Conservation (phyloP, 2,113 vertebrate species). For the Lanius collurio region DNA sequence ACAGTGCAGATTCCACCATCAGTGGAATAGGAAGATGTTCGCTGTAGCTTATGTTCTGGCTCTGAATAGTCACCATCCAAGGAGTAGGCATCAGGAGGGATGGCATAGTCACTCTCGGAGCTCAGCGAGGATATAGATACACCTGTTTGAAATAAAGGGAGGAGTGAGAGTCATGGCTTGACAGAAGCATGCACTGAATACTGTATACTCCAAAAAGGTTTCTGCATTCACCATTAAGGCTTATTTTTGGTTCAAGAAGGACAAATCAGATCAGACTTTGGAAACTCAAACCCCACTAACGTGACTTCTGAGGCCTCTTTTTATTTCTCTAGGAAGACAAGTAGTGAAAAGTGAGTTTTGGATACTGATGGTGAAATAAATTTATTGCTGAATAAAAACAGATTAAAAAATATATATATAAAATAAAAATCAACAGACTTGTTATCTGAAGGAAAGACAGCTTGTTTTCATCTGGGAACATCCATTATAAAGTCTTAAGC, state of each 20-base stretch:
- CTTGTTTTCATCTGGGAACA: background rate
- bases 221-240: background rate
- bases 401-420: background rate
- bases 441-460: background rate
- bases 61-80: conserved; percentile 89
- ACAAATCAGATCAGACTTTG: background rate
- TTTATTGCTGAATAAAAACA: background rate
- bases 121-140: conserved; percentile 91
- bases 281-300: background rate
- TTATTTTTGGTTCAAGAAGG: background rate
- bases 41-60: conserved; percentile 88
- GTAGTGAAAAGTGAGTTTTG: background rate
- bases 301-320: background rate
- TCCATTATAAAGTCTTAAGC: background rate
- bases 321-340: background rate
- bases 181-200: background rate
- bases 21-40: conserved; percentile 88
- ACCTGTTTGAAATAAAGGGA: conserved; percentile 63
- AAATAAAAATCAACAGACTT: background rate
- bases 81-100: conserved; percentile 88
- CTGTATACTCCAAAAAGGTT: background rate
- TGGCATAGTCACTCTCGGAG: conserved; percentile 90
- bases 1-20: conserved; percentile 79
- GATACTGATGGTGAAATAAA: background rate
- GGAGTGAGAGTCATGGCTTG: background rate